Percentiles rank a stretch among this genome's conserved stretches.
Evolutionary conservation across 2,888 invertebrate species (phyloP).

Genomic region (Allygus modestus): DNA sequence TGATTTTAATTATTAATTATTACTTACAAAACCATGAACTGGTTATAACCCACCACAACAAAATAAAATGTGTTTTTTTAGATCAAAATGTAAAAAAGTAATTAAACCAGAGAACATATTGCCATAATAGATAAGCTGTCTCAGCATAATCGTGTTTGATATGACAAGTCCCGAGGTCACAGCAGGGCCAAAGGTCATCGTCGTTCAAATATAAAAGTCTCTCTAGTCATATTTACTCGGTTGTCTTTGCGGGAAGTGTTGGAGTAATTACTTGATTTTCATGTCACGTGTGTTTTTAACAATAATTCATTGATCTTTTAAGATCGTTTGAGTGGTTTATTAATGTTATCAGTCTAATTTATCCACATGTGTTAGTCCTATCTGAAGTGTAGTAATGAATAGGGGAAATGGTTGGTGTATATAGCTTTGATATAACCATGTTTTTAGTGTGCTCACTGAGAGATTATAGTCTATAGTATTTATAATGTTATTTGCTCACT

Average conservation of each 20-base stretch:
- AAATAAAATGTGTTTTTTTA: no score
- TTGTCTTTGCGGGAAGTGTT: background rate
- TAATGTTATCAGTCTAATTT: no score
- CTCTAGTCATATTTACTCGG: background rate
- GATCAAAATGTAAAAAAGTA: background rate
- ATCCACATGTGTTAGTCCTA: background rate
- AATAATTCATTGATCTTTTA: no score
- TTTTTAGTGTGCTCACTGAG: no score
- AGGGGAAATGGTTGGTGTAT: background rate
- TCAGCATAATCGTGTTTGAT: slow-evolving; percentile 11
- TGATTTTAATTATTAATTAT: no score
- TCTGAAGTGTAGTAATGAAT: background rate
- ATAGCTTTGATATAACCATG: background rate
- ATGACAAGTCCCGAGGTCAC: background rate
- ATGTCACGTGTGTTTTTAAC: background rate
- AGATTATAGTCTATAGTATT: no score
- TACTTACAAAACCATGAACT: no score
- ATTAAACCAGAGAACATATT: background rate
- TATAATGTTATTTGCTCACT: no score
- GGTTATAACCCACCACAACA: no score
- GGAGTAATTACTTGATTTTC: background rate
- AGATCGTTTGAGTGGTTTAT: no score
- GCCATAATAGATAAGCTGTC: background rate
- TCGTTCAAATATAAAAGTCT: slow-evolving; percentile 30
- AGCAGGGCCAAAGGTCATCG: background rate